A percentile compares a stretch with the other conserved stretches of the same genome.
These are phyloP conservation scores for Xyrichtys novacula DNA, from an alignment of 2,797 vertebrate genomes.

Conservation along the genomic window DNA sequence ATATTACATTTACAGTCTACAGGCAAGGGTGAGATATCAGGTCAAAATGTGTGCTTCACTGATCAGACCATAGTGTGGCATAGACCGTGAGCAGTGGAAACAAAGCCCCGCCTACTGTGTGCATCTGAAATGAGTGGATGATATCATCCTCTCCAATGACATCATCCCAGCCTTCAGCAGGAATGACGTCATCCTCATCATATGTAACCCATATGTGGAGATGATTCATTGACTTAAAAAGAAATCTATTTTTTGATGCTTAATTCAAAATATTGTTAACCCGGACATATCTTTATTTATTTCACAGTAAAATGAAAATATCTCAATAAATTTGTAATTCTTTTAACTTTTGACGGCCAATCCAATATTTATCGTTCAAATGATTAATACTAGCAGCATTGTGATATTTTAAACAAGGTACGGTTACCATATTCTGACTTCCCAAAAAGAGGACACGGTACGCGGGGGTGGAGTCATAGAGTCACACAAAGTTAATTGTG, in stretches of 20 bases:
- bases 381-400: too few relatives aligned
- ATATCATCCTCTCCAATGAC: slow-evolving; percentile 54
- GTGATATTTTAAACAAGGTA: too few relatives aligned
- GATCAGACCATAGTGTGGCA: slow-evolving; percentile 15
- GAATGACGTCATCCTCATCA: slow-evolving; percentile 71
- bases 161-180: slow-evolving; percentile 52
- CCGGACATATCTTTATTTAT: not conserved
- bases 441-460: too few relatives aligned
- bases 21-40: not conserved
- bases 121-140: slow-evolving; percentile 51
- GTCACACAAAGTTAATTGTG: too few relatives aligned
- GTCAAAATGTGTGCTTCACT: slow-evolving; percentile 7
- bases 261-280: not conserved
- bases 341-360: too few relatives aligned
- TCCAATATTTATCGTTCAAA: too few relatives aligned
- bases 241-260: not conserved
- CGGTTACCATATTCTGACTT: too few relatives aligned
- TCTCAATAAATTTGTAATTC: not conserved
- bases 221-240: slow-evolving; percentile 9
- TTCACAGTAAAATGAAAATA: not conserved
- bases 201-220: slow-evolving; percentile 39
- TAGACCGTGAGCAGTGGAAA: not conserved
- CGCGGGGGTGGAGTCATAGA: too few relatives aligned
- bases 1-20: not conserved
- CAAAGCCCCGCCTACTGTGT: slow-evolving; percentile 6